phyloP scores from a whole-genome alignment of 92 coral and sea anemone species.

The Pocillopora meandrina region DNA sequence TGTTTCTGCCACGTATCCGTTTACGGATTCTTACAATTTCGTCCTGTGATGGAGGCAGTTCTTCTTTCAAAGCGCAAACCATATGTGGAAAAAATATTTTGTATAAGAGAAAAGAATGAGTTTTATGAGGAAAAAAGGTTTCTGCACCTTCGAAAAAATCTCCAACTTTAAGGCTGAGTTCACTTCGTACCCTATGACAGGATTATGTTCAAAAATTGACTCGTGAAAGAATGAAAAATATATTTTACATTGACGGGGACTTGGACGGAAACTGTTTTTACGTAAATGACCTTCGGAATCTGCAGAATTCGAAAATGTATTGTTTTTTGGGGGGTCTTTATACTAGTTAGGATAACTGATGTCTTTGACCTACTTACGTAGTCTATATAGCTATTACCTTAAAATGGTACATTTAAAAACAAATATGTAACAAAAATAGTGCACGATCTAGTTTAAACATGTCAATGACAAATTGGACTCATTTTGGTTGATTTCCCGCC shows the following conservation, averaged over 20 bases:
- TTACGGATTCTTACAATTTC: too few species aligned
- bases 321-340: background rate
- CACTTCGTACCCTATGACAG: conserved; percentile 2
- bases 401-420: conserved; percentile 7
- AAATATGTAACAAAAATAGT: background rate
- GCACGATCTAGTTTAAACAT: background rate
- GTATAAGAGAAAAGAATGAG: conserved; percentile 15
- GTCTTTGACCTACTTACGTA: background rate
- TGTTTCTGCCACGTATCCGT: too few species aligned
- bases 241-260: background rate
- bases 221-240: background rate
- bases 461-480: background rate
- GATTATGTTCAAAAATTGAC: conserved; percentile 19
- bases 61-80: conserved; percentile 35
- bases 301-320: background rate
- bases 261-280: background rate
- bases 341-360: background rate
- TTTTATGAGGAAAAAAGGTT: conserved; percentile 33
- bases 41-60: conserved; percentile 37
- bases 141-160: conserved; percentile 20
- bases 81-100: conserved; percentile 23
- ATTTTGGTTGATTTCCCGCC: conserved; percentile 5
- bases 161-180: conserved; percentile 12
- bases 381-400: background rate
- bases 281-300: conserved; percentile 20